Percentiles rank a stretch among this genome's conserved stretches.
phyloP scores from a whole-genome alignment of 2,888 invertebrate genomes.

The Syrphus vitripennis region DNA sequence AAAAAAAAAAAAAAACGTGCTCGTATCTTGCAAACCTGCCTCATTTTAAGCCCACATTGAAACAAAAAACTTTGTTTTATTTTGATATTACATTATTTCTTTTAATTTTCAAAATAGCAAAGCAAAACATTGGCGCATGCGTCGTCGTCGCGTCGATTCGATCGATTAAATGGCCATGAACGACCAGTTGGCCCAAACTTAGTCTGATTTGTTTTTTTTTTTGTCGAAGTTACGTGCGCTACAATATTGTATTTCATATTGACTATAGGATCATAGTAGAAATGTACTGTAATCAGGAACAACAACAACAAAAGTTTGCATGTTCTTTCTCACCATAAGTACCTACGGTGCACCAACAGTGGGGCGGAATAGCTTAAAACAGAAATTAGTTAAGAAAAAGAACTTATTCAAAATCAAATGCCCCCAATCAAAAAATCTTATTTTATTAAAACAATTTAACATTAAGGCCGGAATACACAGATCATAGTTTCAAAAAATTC shows the following conservation, averaged over 20 bases:
- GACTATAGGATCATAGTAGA: constrained; percentile 6
- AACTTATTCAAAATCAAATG: too few relatives aligned
- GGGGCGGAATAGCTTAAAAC: neutral
- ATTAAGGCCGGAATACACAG: too few relatives aligned
- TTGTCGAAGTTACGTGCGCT: constrained; percentile 22
- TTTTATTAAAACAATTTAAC: too few relatives aligned
- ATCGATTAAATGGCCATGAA: constrained; percentile 67
- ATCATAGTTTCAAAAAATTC: too few relatives aligned
- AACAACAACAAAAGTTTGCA: constrained; percentile 36
- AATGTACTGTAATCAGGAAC: neutral
- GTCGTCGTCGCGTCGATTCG: too few relatives aligned
- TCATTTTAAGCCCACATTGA: constrained; percentile 60
- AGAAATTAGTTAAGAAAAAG: too few relatives aligned
- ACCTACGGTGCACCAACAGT: neutral
- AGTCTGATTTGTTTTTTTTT: neutral
- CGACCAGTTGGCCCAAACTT: constrained; percentile 26
- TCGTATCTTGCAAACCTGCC: constrained; percentile 54
- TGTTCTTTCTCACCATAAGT: constrained; percentile 51
- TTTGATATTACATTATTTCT: constrained; percentile 4
- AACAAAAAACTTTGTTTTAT: neutral
- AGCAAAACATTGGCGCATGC: constrained; percentile 52
- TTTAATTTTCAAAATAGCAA: constrained; percentile 12
- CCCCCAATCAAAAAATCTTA: too few relatives aligned
- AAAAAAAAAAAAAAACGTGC: neutral
- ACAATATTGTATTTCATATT: constrained; percentile 49